Conservation (phyloP, 2,113 vertebrate species). For the Axis porcinus region DNA sequence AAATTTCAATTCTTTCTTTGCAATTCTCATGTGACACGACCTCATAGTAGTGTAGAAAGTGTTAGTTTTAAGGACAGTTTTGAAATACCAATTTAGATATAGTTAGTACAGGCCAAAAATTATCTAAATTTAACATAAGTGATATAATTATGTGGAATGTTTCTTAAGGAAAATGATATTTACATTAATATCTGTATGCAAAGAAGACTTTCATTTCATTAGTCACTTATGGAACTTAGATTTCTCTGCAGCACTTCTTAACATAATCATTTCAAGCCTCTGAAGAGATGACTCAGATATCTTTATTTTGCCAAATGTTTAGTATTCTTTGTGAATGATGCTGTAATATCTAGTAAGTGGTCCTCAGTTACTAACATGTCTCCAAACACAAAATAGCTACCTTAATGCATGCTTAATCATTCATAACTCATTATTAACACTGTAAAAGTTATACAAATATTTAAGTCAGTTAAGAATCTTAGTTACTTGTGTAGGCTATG, state of each 20-base stretch:
- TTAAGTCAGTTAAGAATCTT: conserved; percentile 13
- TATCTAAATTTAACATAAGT: background rate
- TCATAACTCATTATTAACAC: background rate
- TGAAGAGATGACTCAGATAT: background rate
- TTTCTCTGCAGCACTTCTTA: background rate
- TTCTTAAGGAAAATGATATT: background rate
- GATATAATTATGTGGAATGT: background rate
- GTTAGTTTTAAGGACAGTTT: background rate
- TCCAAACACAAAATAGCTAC: background rate
- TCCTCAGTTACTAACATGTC: background rate
- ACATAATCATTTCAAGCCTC: background rate
- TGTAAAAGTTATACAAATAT: background rate
- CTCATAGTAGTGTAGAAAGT: background rate
- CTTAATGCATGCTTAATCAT: background rate
- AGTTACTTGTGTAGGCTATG: background rate
- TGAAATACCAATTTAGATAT: background rate
- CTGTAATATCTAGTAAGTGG: background rate
- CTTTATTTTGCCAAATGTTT: conserved; percentile 3
- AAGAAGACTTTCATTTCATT: background rate
- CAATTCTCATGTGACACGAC: background rate
- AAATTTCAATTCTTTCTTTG: background rate
- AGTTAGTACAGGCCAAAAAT: background rate
- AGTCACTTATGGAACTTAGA: background rate
- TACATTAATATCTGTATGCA: background rate
- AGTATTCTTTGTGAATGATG: background rate